Base-by-base conservation (phyloP, 1,140 invertebrate species). In the Laupala kohalensis region DNA sequence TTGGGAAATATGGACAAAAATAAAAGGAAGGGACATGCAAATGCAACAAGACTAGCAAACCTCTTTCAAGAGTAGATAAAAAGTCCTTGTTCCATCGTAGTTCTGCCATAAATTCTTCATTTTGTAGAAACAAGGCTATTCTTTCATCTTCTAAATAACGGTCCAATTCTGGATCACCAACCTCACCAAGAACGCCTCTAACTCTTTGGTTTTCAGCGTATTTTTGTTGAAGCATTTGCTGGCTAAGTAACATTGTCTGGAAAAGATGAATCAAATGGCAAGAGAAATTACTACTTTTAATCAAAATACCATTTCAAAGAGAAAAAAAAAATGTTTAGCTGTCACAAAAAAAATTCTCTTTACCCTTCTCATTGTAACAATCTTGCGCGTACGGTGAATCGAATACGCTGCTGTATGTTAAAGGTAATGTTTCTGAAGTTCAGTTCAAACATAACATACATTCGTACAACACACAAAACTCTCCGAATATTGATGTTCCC, bases 81-180 rank as follows among this genome's bases (percentile, higher is more conserved):
- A 96, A 96, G 77, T 95, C 93, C 79, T 94, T 88, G 79, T 96
- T 95, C 85, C 89, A 90, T 73, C 92, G 83, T 28, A 96, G 81
- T 78, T 95, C 92, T 63, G 90, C 87, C 87, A 96, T 90, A 77
- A 96, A 96, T 81, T 96, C 94, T 79, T 94, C 92, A 78, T 96
- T 96, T 79, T 96, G 94, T 68, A 96, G 81, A 81, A 95, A 91
- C 71, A 95, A 85, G 1, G 93, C 93, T 71, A 96, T 91, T 74
- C 91, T 84, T 79, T 93, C 91, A 77, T 94, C 92, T 75, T 88
- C 88, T 71, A 89, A 81, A 77, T 85, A 84, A 75, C 83, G 86
- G 3, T 86, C 83, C 62, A 85, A 76, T 68, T 84, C 84, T 25
- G 81, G 80, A 76, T 85, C 84, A 53, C 77, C 77, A 65, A 70